phyloP scores from a whole-genome alignment of 2,113 vertebrate species.

The Girardinichthys multiradiatus region DNA sequence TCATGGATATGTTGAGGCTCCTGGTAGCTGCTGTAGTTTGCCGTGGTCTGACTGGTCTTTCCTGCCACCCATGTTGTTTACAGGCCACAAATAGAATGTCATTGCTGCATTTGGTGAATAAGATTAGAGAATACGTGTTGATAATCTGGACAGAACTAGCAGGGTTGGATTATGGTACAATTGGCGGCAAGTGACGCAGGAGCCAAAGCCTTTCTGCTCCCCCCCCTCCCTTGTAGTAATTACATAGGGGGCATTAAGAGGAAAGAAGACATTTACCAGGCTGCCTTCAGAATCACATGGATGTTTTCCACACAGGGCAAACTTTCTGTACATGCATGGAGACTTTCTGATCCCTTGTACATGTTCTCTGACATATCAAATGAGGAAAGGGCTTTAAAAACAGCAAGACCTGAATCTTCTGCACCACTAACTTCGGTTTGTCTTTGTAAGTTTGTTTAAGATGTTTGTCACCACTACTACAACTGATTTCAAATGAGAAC shows the following conservation, averaged over 20 bases:
- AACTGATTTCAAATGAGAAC: slow-evolving; percentile 6
- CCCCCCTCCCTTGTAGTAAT: slow-evolving; percentile 48
- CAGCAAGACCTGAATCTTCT: background rate
- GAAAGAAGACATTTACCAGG: slow-evolving; percentile 42
- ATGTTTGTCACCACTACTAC: background rate
- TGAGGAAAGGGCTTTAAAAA: background rate
- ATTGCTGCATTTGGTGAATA: slow-evolving; percentile 38
- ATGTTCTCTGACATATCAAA: slow-evolving; percentile 6
- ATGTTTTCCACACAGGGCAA: slow-evolving; percentile 8
- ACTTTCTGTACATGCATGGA: background rate
- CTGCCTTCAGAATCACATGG: slow-evolving; percentile 24
- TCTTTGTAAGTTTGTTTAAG: background rate
- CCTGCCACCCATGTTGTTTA: slow-evolving; percentile 21
- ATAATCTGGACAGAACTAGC: slow-evolving; percentile 75
- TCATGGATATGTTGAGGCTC: slow-evolving; percentile 28
- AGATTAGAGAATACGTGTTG: slow-evolving; percentile 70
- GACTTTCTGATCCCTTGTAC: slow-evolving; percentile 2
- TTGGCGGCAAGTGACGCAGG: slow-evolving; percentile 54
- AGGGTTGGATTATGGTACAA: slow-evolving; percentile 64
- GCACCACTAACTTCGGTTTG: background rate
- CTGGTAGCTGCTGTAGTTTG: background rate
- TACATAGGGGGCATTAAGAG: slow-evolving; percentile 63
- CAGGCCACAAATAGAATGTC: slow-evolving; percentile 64
- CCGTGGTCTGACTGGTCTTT: slow-evolving; percentile 45
- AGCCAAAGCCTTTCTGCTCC: slow-evolving; percentile 49